Evolutionary conservation across 2,113 vertebrate genomes (phyloP).

Genomic region (Gambusia holbrooki): DNA sequence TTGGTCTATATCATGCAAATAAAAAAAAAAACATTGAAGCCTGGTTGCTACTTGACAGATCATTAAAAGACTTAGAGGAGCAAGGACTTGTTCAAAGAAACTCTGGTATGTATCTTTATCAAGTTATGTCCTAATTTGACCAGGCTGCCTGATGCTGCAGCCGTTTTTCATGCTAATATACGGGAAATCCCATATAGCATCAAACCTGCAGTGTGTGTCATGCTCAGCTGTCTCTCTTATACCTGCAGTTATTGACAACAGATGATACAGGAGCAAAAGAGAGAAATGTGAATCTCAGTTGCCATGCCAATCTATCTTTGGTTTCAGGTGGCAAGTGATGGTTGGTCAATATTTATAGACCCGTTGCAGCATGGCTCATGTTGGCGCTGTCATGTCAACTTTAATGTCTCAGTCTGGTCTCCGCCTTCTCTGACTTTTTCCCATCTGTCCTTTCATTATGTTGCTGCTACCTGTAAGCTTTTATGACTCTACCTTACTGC

Average conservation of each 20-base stretch:
- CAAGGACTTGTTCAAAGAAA: too few relatives aligned
- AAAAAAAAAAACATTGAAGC: too few relatives aligned
- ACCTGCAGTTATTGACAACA: constrained; percentile 28
- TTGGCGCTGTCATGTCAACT: constrained; percentile 16
- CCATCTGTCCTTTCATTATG: constrained; percentile 23
- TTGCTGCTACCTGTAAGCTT: constrained; percentile 29
- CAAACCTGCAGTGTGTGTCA: too few relatives aligned
- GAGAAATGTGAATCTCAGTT: constrained; percentile 50
- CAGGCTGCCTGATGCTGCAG: too few relatives aligned
- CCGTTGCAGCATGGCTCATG: constrained; percentile 36
- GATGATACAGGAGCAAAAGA: constrained; percentile 24
- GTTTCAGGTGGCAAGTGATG: constrained; percentile 49
- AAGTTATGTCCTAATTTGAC: too few relatives aligned
- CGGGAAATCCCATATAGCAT: too few relatives aligned
- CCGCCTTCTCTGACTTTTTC: constrained; percentile 39
- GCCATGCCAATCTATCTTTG: constrained; percentile 69
- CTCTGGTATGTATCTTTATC: too few relatives aligned
- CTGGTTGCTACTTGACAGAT: too few relatives aligned
- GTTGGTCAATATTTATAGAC: constrained; percentile 69
- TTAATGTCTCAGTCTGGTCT: constrained; percentile 6
- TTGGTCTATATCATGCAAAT: too few relatives aligned
- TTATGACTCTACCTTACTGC: constrained; percentile 36
- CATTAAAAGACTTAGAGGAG: too few relatives aligned
- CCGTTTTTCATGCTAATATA: too few relatives aligned
- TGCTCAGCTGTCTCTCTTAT: constrained; percentile 2